phyloP scores from a whole-genome alignment of 2,888 invertebrate genomes.

The Pseudanteris insignis region DNA sequence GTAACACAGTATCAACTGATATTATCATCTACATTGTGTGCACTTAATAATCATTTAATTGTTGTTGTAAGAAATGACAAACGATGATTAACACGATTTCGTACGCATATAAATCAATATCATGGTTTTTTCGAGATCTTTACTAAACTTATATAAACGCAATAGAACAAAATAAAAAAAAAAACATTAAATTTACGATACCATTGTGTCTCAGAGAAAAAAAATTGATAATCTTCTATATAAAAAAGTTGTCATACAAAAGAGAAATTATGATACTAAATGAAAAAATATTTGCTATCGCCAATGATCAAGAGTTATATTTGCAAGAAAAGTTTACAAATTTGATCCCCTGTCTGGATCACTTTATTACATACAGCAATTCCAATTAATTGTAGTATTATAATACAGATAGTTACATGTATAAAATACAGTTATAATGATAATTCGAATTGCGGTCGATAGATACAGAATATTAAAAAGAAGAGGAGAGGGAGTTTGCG shows the following conservation, averaged over 20 bases:
- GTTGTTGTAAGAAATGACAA: slow-evolving; percentile 20
- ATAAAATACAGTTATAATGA: slow-evolving; percentile 62
- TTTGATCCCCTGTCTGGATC: slow-evolving; percentile 50
- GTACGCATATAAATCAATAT: no score
- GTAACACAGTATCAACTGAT: slow-evolving; percentile 16
- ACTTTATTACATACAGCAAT: slow-evolving; percentile 56
- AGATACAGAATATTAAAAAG: slow-evolving; percentile 13
- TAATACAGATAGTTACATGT: slow-evolving; percentile 59
- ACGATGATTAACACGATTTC: slow-evolving; percentile 15
- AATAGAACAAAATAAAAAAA: background rate
- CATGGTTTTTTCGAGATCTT: no score
- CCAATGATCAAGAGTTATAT: slow-evolving; percentile 2
- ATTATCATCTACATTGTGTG: slow-evolving; percentile 30
- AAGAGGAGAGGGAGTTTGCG: no score
- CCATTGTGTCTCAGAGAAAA: slow-evolving; percentile 3
- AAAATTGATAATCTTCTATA: slow-evolving; percentile 4
- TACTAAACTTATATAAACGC: no score
- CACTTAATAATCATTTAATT: slow-evolving; percentile 21
- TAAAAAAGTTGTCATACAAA: slow-evolving; percentile 8
- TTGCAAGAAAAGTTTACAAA: slow-evolving; percentile 27
- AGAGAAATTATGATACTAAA: background rate
- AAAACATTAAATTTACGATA: background rate
- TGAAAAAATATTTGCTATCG: slow-evolving; percentile 1
- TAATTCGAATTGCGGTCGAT: slow-evolving; percentile 50
- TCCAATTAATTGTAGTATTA: slow-evolving; percentile 52